These are phyloP conservation scores for Andrena bicolor DNA, from an alignment of 2,888 invertebrate species.

Conservation along the genomic window DNA sequence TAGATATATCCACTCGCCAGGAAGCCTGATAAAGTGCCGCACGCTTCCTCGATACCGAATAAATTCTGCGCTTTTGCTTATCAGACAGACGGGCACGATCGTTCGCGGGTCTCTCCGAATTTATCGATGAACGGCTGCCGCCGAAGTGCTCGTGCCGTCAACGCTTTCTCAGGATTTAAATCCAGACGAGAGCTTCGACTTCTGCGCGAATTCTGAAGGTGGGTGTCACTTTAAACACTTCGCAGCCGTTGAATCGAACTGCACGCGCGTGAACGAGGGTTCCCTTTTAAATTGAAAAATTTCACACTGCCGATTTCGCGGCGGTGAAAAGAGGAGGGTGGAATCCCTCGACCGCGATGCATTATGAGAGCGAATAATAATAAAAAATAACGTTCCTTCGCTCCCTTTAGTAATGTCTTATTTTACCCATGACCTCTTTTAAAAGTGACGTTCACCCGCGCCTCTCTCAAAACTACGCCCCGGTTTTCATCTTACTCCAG, in stretches of 20 bases:
- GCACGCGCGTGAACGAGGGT: no score
- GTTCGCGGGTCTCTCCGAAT: constrained; percentile 28
- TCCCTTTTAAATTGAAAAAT: constrained; percentile 9
- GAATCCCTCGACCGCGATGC: not conserved
- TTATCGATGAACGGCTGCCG: not conserved
- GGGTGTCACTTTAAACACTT: no score
- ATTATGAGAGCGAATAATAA: constrained; percentile 26
- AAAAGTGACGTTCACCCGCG: constrained; percentile 14
- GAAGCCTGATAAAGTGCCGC: constrained; percentile 57
- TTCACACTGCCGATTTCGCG: constrained; percentile 1
- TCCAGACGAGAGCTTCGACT: not conserved
- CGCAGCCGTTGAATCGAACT: no score
- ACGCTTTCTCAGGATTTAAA: constrained; percentile 2
- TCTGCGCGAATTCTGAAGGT: no score
- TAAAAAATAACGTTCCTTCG: constrained; percentile 42
- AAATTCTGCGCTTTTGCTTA: constrained; percentile 55
- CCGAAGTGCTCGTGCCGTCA: not conserved
- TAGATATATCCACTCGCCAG: constrained; percentile 63
- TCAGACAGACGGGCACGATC: constrained; percentile 35
- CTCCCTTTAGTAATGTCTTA: constrained; percentile 16
- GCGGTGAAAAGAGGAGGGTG: not conserved
- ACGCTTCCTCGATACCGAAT: constrained; percentile 50
- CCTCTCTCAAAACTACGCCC: constrained; percentile 24
- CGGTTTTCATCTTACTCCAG: constrained; percentile 40
- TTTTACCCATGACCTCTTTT: constrained; percentile 42